phyloP scores from a whole-genome alignment of 2,888 invertebrate genomes.

The Ophion costatus region DNA sequence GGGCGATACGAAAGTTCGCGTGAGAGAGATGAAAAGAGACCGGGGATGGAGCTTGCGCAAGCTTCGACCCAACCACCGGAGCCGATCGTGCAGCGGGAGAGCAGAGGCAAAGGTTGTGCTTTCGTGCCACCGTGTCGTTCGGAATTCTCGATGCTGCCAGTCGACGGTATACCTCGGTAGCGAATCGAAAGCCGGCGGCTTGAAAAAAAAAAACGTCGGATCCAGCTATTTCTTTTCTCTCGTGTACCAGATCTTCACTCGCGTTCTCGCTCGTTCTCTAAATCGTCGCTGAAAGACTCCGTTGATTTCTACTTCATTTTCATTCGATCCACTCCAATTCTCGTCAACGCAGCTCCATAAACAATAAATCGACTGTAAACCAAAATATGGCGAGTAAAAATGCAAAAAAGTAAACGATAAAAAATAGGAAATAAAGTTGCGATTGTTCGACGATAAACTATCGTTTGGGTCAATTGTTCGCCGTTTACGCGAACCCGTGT shows the following conservation, averaged over 20 bases:
- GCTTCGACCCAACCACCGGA: slow-evolving; percentile 78
- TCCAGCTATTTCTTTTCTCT: not conserved
- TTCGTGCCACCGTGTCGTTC: slow-evolving; percentile 69
- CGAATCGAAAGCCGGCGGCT: slow-evolving; percentile 54
- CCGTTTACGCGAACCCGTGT: not conserved
- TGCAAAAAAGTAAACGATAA: not conserved
- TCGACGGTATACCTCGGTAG: slow-evolving; percentile 61
- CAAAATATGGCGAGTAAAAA: not conserved
- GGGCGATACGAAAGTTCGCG: slow-evolving; percentile 51
- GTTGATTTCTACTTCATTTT: not conserved
- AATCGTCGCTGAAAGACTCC: not conserved
- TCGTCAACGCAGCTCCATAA: not conserved
- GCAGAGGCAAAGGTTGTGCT: slow-evolving; percentile 69
- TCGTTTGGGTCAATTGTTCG: not conserved
- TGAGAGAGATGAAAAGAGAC: slow-evolving; percentile 69
- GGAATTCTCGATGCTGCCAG: slow-evolving; percentile 69
- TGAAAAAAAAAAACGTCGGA: not conserved
- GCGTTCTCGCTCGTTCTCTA: slow-evolving; percentile 1
- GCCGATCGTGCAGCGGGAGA: slow-evolving; percentile 71
- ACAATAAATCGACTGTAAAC: not conserved
- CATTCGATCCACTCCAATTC: not conserved
- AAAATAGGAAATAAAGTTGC: not conserved
- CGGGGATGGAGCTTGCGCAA: slow-evolving; percentile 80
- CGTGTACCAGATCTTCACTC: not conserved
- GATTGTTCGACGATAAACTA: not conserved